Conservation (phyloP, 2,113 vertebrate genomes). For the Trichechus manatus region DNA sequence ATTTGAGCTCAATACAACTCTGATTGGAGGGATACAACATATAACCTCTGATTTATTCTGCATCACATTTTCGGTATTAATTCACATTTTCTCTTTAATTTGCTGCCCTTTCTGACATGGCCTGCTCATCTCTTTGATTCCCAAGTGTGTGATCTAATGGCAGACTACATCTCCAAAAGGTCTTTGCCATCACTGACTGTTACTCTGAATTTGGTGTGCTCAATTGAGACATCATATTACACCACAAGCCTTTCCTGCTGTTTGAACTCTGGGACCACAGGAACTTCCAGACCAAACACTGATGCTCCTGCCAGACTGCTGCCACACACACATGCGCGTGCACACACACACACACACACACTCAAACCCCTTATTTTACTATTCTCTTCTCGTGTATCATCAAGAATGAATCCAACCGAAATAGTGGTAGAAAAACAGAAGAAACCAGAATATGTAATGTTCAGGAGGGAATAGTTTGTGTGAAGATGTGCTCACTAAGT, state of each 20-base stretch:
- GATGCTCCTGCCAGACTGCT: not conserved
- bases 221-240: not conserved
- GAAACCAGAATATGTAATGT: not conserved
- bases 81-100: slow-evolving; percentile 31
- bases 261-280: not conserved
- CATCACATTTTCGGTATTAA: not conserved
- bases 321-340: not conserved
- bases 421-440: not conserved
- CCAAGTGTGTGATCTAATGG: not conserved
- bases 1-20: not conserved
- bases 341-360: not conserved
- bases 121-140: not conserved
- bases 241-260: not conserved
- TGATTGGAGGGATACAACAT: not conserved
- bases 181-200: not conserved
- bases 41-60: slow-evolving; percentile 46
- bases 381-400: not conserved
- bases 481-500: not conserved
- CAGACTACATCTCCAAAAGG: not conserved
- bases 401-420: not conserved
- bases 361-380: not conserved
- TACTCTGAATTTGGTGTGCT: not conserved
- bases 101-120: not conserved
- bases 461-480: too few relatives aligned
- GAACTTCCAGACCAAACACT: not conserved